A percentile compares a stretch with the other conserved stretches of the same genome.
Evolutionary conservation across 2,888 invertebrate species (phyloP).

Genomic region (Diplolepis rosae): DNA sequence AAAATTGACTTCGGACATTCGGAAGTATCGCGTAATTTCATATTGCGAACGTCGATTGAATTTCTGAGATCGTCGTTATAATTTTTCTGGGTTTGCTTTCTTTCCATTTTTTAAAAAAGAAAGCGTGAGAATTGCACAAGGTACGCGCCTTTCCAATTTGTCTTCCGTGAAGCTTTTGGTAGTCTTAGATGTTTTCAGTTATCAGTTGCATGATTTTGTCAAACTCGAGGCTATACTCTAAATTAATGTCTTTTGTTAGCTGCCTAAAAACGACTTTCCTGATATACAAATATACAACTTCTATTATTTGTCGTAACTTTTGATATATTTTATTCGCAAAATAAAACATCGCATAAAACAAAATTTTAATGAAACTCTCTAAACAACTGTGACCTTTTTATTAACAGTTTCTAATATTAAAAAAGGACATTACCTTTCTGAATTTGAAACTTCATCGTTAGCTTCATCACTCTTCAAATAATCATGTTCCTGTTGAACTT

Average conservation of each 20-base stretch:
- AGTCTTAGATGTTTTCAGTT: too few species aligned
- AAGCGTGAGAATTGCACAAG: background rate
- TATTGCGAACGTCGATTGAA: background rate
- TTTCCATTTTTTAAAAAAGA: too few species aligned
- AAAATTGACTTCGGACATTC: constrained; percentile 63
- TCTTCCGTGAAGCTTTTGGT: background rate
- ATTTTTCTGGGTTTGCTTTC: background rate
- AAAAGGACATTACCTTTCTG: constrained; percentile 3
- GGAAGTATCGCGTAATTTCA: constrained; percentile 36
- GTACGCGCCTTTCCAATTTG: background rate
- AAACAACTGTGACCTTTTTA: constrained; percentile 13
- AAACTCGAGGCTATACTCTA: too few species aligned
- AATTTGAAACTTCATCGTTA: background rate
- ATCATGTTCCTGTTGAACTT: background rate
- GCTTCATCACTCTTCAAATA: too few species aligned
- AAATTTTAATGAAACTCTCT: background rate
- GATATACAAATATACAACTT: background rate
- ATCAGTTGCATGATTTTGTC: too few species aligned
- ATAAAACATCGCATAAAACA: background rate
- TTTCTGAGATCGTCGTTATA: background rate
- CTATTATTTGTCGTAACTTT: background rate
- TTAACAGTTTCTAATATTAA: background rate
- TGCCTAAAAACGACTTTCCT: too few species aligned
- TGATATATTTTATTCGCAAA: background rate
- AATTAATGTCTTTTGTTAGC: too few species aligned